Evolutionary conservation across 2,113 vertebrate species (phyloP).

Genomic region (Cololabis saira): DNA sequence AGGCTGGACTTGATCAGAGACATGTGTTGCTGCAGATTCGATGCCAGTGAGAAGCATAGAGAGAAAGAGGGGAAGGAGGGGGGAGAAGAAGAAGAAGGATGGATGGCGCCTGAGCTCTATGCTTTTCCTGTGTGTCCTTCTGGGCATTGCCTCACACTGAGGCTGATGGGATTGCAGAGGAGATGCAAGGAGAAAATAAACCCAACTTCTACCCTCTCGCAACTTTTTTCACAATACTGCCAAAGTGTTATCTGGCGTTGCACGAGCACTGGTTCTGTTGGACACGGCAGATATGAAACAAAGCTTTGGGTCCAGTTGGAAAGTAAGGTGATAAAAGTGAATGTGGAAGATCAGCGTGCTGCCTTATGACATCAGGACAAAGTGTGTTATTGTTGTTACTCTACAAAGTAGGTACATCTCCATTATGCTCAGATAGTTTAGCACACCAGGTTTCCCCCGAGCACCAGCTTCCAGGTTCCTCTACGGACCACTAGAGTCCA

Average conservation of each 20-base stretch:
- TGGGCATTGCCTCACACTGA: conserved; percentile 67
- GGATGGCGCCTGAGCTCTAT: conserved; percentile 71
- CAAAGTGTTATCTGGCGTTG: conserved; percentile 60
- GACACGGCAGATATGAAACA: background rate
- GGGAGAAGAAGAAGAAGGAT: conserved; percentile 53
- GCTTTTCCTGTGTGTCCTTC: conserved; percentile 62
- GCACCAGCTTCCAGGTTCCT: no score
- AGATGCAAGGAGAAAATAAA: conserved; percentile 63
- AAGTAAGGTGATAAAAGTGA: no score
- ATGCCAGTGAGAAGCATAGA: conserved; percentile 76
- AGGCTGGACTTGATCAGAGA: conserved; percentile 85
- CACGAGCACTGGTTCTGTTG: conserved; percentile 7
- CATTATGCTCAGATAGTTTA: no score
- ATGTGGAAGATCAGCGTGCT: no score
- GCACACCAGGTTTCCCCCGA: no score
- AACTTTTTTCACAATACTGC: conserved; percentile 61
- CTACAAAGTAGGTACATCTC: no score
- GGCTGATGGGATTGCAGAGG: conserved; percentile 44
- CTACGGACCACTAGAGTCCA: no score
- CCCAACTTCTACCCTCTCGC: conserved; percentile 52
- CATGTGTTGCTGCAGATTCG: conserved; percentile 80
- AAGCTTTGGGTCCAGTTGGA: background rate
- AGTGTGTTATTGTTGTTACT: no score
- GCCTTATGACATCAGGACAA: no score
- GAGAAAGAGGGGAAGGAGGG: conserved; percentile 43